Base-by-base conservation (phyloP, 2,888 invertebrate genomes). In the Tolmerus cingulatus region DNA sequence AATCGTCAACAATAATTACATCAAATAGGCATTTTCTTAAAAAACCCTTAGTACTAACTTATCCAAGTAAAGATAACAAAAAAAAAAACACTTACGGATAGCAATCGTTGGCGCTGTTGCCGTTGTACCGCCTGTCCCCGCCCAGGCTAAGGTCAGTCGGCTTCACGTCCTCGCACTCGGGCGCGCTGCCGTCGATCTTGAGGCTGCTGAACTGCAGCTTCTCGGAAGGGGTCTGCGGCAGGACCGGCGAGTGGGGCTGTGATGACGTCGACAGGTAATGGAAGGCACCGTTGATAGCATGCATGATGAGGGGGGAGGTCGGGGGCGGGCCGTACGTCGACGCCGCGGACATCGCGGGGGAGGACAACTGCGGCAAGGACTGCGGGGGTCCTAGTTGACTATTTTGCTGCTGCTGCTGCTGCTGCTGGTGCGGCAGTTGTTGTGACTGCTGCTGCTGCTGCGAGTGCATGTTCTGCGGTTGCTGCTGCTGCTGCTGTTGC, bases 131-230 rank as follows among this genome's bases (percentile, higher is more conserved):
- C 76, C 89, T 88, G 37, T 90, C 89, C 76, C 89, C 90, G 5
- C 89, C 88, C 37, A 92, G 95, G 91, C 95, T 95, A 89, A 96
- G 92, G 91, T 96, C 96, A 76, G 96, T 96, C 86, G 96, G 96
- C 88, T 92, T 92, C 93, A 95, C 94, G 90, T 96, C 95, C 89
- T 95, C 95, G 88, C 90, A 89, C 40, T 91, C 92, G 30, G 90
- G 89, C 40, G 90, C 74, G 51, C 74, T 79, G 91, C 90, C 91
- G 86, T 92, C 92, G 88, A 91, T 90, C 88, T 92, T 92, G 76
- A 92, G 88, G 19, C 91, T 90, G 89, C 91, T 91, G 87, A 92
- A 92, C 89, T 92, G 92, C 86, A 92, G 91, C 87, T 92, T 92
- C 81, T 92, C 91, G 89, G 90, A 90, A 74, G 90, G 90, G 40